Percentiles rank a stretch among this genome's conserved stretches.
These are phyloP conservation scores for Zoanthus sansibaricus DNA, from an alignment of 92 coral and sea anemone species.

Conservation along the genomic window DNA sequence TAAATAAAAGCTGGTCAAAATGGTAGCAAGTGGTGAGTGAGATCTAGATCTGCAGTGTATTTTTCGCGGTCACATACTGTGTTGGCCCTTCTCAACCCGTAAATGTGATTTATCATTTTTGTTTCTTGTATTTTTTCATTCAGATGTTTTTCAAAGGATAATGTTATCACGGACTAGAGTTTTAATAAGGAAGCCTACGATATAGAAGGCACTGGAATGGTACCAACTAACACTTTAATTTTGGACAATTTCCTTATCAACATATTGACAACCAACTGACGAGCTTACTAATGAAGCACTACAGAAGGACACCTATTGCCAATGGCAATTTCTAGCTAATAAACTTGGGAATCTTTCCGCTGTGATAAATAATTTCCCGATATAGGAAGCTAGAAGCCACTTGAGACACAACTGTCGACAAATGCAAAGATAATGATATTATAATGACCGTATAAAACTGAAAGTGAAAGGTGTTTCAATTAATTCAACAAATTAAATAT, in stretches of 20 bases:
- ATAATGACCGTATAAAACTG: neutral
- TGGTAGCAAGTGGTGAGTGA: neutral
- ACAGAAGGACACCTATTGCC: neutral
- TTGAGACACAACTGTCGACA: neutral
- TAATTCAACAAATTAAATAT: neutral
- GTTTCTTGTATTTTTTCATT: neutral
- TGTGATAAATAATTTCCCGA: neutral
- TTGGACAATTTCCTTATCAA: neutral
- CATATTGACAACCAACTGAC: neutral
- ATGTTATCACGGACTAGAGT: neutral
- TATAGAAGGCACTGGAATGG: neutral
- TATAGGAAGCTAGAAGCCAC: neutral
- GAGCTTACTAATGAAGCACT: slow-evolving; percentile 13
- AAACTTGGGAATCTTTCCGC: slow-evolving; percentile 8
- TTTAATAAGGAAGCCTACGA: neutral
- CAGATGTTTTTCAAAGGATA: too few relatives aligned
- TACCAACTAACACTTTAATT: neutral
- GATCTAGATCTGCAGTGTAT: neutral
- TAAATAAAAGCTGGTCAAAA: neutral
- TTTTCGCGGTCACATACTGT: neutral
- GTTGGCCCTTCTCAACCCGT: neutral
- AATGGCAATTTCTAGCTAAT: neutral
- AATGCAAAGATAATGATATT: neutral
- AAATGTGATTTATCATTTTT: neutral
- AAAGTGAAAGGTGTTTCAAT: neutral